Percentiles rank a stretch among this genome's conserved stretches.
phyloP scores from a whole-genome alignment of 2,113 vertebrate genomes.

The Anseranas semipalmata region DNA sequence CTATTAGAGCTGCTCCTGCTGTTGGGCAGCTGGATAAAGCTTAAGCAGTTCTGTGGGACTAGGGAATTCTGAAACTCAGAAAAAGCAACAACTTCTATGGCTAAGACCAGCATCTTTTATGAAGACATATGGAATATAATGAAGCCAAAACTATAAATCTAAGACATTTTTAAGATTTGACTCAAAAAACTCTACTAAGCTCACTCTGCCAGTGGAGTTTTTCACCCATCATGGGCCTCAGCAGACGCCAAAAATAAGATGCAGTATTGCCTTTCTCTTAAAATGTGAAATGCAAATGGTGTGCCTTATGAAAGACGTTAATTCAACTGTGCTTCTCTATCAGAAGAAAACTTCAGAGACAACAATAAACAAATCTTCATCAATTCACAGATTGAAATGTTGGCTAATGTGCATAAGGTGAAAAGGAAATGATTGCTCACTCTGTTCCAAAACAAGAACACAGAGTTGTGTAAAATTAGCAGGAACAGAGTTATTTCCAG shows the following conservation, averaged over 20 bases:
- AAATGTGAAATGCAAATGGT: neutral
- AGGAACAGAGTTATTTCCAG: neutral
- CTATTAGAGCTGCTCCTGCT: accelerated
- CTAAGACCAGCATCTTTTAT: neutral
- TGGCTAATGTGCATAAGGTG: neutral
- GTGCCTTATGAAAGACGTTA: neutral
- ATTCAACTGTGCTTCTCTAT: neutral
- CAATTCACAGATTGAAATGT: neutral
- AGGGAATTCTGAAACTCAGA: neutral
- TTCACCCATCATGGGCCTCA: neutral
- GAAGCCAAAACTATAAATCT: neutral
- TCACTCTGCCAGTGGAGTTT: neutral
- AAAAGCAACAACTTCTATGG: neutral
- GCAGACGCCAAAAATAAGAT: neutral
- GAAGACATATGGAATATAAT: neutral
- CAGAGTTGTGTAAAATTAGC: neutral
- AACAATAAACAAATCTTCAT: neutral
- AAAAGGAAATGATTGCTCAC: neutral
- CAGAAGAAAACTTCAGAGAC: neutral
- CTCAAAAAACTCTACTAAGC: neutral
- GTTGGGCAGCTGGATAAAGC: neutral
- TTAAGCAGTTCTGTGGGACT: neutral
- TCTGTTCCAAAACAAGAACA: neutral
- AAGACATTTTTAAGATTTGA: neutral
- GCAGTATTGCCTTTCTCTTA: neutral